Evolutionary conservation across 2,113 vertebrate genomes (phyloP).

Genomic region (Lamprotornis superbus): DNA sequence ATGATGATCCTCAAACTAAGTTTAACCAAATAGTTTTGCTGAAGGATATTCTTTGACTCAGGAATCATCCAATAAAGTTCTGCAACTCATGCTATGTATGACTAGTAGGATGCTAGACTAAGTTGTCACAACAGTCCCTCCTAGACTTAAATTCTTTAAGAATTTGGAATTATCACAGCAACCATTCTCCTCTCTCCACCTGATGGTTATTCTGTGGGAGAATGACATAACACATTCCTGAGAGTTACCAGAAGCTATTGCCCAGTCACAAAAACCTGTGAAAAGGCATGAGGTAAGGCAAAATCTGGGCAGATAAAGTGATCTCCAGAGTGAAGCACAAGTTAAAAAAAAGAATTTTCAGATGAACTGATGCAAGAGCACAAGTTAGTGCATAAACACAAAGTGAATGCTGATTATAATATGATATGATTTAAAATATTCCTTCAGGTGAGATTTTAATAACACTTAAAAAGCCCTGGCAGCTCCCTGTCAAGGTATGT

Average conservation of each 20-base stretch:
- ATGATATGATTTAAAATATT: constrained; percentile 37
- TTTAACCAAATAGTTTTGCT: neutral
- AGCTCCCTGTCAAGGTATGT: constrained; percentile 35
- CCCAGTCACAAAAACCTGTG: neutral
- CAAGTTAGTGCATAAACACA: neutral
- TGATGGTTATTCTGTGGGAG: neutral
- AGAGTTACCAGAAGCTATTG: neutral
- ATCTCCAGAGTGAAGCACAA: neutral
- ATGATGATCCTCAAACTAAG: neutral
- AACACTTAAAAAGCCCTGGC: constrained; percentile 47
- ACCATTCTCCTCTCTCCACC: neutral
- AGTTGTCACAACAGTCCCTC: neutral
- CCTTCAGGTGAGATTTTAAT: constrained; percentile 32
- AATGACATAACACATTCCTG: neutral
- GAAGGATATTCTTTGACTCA: neutral
- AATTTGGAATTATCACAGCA: neutral
- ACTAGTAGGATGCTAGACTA: neutral
- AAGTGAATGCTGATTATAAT: constrained; percentile 36
- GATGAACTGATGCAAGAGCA: neutral
- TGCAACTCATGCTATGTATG: neutral
- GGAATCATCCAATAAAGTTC: neutral
- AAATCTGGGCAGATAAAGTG: neutral
- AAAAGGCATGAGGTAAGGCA: neutral
- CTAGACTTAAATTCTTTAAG: neutral
- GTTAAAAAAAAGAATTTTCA: neutral